Conservation (phyloP, 1,140 invertebrate species). For the Eurosta solidaginis region DNA sequence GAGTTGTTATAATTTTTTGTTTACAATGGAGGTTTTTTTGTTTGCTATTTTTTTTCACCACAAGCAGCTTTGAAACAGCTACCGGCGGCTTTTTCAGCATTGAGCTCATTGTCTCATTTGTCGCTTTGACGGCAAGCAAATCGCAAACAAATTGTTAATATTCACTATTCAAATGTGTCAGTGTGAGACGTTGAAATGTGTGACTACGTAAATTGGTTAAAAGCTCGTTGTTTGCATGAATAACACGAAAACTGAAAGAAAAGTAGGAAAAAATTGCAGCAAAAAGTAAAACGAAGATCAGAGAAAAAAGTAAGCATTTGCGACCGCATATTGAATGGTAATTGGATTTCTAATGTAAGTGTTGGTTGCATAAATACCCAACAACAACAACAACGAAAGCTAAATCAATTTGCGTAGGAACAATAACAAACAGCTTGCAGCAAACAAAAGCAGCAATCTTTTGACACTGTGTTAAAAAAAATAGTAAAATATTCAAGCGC, state of each 20-base stretch:
- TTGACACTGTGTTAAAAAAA: background rate
- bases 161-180: background rate
- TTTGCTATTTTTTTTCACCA: background rate
- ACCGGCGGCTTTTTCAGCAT: too few relatives aligned
- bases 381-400: background rate
- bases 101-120: constrained; percentile 1
- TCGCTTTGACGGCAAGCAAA: constrained; percentile 6
- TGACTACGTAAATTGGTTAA: background rate
- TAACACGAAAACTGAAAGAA: background rate
- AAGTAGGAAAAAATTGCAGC: background rate
- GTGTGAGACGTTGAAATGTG: background rate
- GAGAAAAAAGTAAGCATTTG: background rate
- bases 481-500: background rate
- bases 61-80: too few relatives aligned
- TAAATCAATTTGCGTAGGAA: too few relatives aligned
- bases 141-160: constrained; percentile 14
- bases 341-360: background rate
- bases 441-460: too few relatives aligned
- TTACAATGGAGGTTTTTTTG: too few relatives aligned
- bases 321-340: background rate
- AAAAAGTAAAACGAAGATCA: background rate
- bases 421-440: too few relatives aligned
- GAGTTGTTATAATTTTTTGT: background rate
- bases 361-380: background rate
- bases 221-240: background rate